Percentiles rank a stretch among this genome's conserved stretches.
These are phyloP conservation scores for Panzeria rudis DNA, from an alignment of 2,888 invertebrate species.

Conservation along the genomic window DNA sequence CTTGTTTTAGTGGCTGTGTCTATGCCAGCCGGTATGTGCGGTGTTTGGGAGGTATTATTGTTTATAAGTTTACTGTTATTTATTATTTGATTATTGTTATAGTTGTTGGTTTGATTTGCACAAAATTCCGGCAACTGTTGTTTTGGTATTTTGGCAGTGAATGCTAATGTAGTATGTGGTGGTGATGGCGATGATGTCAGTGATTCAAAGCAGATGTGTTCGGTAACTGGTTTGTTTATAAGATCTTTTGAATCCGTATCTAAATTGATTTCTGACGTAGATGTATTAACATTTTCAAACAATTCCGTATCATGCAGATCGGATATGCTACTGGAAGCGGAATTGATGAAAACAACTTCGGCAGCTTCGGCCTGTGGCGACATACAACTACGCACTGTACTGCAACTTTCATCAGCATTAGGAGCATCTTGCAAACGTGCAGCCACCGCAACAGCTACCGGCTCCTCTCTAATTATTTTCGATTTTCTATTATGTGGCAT, in stretches of 20 bases:
- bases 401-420: slow-evolving; percentile 86
- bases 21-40: slow-evolving; percentile 47
- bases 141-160: slow-evolving; percentile 70
- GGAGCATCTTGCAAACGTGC: slow-evolving; percentile 86
- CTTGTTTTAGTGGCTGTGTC: slow-evolving; percentile 65
- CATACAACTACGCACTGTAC: slow-evolving; percentile 84
- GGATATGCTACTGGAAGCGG: slow-evolving; percentile 87
- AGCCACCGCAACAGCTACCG: slow-evolving; percentile 85
- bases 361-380: slow-evolving; percentile 86
- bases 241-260: slow-evolving; percentile 79
- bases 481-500: slow-evolving; percentile 20
- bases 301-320: slow-evolving; percentile 85
- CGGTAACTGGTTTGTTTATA: slow-evolving; percentile 74
- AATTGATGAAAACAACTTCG: slow-evolving; percentile 88
- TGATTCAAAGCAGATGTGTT: slow-evolving; percentile 51
- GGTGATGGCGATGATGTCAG: slow-evolving; percentile 48
- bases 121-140: slow-evolving; percentile 75
- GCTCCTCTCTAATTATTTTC: slow-evolving; percentile 80
- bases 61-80: slow-evolving; percentile 55
- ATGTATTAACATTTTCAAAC: slow-evolving; percentile 75
- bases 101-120: slow-evolving; percentile 69
- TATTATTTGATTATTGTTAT: slow-evolving; percentile 49
- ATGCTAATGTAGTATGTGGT: slow-evolving; percentile 70
- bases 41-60: slow-evolving; percentile 38
- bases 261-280: slow-evolving; percentile 75